Conservation (phyloP, 2,888 invertebrate genomes). For the Zygogramma bicolorata region DNA sequence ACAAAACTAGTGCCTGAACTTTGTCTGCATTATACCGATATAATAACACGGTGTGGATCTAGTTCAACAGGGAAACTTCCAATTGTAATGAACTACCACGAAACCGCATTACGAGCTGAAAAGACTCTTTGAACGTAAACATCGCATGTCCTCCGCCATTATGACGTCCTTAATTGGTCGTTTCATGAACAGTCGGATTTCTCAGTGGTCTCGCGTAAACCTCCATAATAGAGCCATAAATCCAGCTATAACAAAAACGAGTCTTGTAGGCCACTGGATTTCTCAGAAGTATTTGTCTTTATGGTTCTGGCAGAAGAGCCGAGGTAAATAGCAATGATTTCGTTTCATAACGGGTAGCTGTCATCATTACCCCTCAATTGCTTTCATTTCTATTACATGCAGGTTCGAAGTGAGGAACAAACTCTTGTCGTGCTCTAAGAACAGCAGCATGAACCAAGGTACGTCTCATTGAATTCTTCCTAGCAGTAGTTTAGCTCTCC, state of each 20-base stretch:
- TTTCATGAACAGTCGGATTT: conserved; percentile 50
- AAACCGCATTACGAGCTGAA: not conserved
- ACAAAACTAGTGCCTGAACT: not conserved
- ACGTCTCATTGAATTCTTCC: too few species aligned
- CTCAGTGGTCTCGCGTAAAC: conserved; percentile 46
- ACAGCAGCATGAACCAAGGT: too few species aligned
- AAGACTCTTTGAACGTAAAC: conserved; percentile 9
- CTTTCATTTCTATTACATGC: not conserved
- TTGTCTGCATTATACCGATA: not conserved
- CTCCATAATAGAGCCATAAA: conserved; percentile 52
- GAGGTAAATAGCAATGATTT: not conserved
- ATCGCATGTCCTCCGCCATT: conserved; percentile 23
- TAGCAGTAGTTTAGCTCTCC: too few species aligned
- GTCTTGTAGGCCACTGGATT: conserved; percentile 32
- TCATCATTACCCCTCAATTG: not conserved
- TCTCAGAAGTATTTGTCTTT: conserved; percentile 29
- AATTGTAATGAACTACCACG: not conserved
- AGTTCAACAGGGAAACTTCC: not conserved
- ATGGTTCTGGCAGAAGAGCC: not conserved
- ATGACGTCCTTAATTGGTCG: conserved; percentile 51
- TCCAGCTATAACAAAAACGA: conserved; percentile 47
- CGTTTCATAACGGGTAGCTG: too few species aligned
- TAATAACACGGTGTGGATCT: not conserved
- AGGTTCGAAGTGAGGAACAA: too few species aligned
- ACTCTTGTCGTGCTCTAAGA: too few species aligned